Conservation (phyloP, 2,888 invertebrate species). For the Nomada fabriciana region DNA sequence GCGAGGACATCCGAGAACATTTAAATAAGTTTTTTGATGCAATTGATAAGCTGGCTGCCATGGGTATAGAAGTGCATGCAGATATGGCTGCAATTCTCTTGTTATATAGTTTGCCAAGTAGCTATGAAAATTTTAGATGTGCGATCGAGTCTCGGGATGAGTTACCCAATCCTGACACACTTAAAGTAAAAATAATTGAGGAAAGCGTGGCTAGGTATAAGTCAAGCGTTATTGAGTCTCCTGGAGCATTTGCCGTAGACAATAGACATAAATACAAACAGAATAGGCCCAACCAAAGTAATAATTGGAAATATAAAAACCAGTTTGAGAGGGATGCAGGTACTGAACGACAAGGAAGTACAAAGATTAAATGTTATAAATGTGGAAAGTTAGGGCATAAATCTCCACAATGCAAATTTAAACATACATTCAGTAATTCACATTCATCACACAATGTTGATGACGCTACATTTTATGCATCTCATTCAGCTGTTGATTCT, state of each 20-base stretch:
- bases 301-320: neutral
- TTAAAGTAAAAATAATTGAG: neutral
- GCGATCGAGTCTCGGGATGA: neutral
- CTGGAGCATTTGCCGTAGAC: neutral
- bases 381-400: neutral
- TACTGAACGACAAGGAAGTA: neutral
- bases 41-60: neutral
- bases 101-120: neutral
- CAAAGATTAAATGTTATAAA: neutral
- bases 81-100: neutral
- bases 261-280: neutral
- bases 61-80: neutral
- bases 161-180: neutral
- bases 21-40: neutral
- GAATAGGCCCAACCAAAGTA: neutral
- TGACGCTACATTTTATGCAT: neutral
- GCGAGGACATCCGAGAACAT: neutral
- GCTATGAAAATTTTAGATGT: neutral
- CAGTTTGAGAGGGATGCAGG: no score
- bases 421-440: no score
- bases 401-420: neutral
- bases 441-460: neutral
- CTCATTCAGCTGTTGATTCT: neutral
- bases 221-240: neutral
- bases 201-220: neutral